phyloP scores from a whole-genome alignment of 2,888 invertebrate genomes.

The Unio delphinus region DNA sequence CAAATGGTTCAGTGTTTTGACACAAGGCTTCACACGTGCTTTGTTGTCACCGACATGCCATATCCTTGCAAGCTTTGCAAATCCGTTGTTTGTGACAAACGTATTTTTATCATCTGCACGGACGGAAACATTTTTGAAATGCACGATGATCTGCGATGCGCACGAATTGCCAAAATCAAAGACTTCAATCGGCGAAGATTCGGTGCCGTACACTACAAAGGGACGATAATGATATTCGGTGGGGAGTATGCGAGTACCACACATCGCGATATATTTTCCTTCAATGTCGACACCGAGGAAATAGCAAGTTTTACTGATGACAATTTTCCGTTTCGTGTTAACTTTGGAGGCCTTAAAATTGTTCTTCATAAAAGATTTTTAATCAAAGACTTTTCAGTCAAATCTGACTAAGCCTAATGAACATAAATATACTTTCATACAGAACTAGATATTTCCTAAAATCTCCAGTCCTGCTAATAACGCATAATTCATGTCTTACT shows the following conservation, averaged over 20 bases:
- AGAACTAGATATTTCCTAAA: too few species aligned
- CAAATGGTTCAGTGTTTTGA: slow-evolving; percentile 52
- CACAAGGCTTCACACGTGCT: slow-evolving; percentile 37
- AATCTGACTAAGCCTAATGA: too few species aligned
- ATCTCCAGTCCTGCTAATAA: too few species aligned
- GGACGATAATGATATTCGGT: slow-evolving; percentile 41
- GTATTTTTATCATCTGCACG: slow-evolving; percentile 47
- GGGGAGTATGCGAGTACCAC: slow-evolving; percentile 43
- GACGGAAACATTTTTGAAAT: slow-evolving; percentile 46
- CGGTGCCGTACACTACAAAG: slow-evolving; percentile 43
- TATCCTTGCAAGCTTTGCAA: slow-evolving; percentile 45
- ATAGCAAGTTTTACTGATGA: slow-evolving; percentile 23
- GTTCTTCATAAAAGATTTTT: slow-evolving; percentile 51
- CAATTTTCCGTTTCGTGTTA: slow-evolving; percentile 44
- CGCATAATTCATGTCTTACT: too few species aligned
- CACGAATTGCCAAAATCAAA: slow-evolving; percentile 35
- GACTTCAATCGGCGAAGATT: slow-evolving; percentile 46
- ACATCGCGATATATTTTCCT: slow-evolving; percentile 41
- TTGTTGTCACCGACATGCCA: slow-evolving; percentile 39
- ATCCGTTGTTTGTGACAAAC: slow-evolving; percentile 47
- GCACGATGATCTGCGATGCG: slow-evolving; percentile 33
- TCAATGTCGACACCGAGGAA: slow-evolving; percentile 41
- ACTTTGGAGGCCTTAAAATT: slow-evolving; percentile 50
- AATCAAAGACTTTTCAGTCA: slow-evolving; percentile 2
- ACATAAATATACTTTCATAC: too few species aligned